Conservation (phyloP, 1,140 invertebrate genomes). For the Drosophila auraria region DNA sequence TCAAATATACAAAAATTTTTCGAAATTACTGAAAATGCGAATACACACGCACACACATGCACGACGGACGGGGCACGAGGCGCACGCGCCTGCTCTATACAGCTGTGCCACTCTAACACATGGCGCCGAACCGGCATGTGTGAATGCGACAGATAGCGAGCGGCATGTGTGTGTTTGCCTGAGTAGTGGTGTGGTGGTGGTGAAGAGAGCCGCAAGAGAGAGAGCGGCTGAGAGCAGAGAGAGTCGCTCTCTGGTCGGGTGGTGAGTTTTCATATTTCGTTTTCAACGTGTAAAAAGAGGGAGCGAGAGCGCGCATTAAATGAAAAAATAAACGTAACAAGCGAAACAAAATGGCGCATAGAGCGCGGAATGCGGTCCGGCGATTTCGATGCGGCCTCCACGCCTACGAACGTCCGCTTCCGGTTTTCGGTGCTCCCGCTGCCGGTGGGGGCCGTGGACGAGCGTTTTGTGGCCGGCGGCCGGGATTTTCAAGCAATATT, state of each 20-base stretch:
- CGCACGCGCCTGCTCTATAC: constrained; percentile 35
- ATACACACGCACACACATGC: constrained; percentile 72
- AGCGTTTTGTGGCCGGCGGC: neutral
- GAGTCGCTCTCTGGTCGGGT: constrained; percentile 10
- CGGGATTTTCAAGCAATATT: neutral
- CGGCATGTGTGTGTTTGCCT: constrained; percentile 11
- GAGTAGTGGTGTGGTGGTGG: constrained; percentile 17
- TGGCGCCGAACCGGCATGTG: neutral
- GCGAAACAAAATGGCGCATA: constrained; percentile 40
- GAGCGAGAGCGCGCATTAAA: constrained; percentile 12
- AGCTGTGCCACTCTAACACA: constrained; percentile 13
- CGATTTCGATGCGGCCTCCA: constrained; percentile 17
- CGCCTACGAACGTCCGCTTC: constrained; percentile 8
- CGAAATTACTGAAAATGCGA: constrained; percentile 82
- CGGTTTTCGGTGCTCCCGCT: neutral
- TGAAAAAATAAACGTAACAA: constrained; percentile 35
- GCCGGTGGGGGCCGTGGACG: neutral
- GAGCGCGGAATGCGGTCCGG: constrained; percentile 30
- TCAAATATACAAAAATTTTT: constrained; percentile 84
- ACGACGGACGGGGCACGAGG: constrained; percentile 21
- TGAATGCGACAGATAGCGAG: constrained; percentile 12
- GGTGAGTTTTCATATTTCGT: constrained; percentile 26
- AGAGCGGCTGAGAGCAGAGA: constrained; percentile 12
- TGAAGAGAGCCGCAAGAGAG: constrained; percentile 9
- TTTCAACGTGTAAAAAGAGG: constrained; percentile 28